phyloP scores from a whole-genome alignment of 2,797 vertebrate species.

The Anableps anableps region DNA sequence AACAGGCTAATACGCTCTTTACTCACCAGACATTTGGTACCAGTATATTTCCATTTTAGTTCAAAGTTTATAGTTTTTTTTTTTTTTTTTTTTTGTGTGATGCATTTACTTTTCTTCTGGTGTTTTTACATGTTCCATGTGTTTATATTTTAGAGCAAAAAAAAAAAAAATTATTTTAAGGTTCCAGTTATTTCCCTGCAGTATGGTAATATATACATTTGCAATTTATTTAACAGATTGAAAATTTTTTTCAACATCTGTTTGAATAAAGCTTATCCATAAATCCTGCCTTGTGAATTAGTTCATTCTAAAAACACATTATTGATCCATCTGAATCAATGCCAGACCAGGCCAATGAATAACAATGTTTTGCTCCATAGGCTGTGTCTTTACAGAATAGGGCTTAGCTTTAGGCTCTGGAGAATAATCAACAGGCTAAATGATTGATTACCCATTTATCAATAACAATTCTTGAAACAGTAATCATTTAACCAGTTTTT shows the following conservation, averaged over 20 bases:
- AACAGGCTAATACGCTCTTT: not conserved
- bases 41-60: not conserved
- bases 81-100: not conserved
- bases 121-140: not conserved
- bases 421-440: constrained; percentile 27
- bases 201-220: not conserved
- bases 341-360: constrained; percentile 34
- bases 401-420: not conserved
- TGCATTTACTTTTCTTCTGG: not conserved
- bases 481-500: not conserved
- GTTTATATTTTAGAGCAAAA: not conserved
- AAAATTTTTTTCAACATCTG: not conserved
- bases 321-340: constrained; percentile 49
- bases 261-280: too few species aligned
- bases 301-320: constrained; percentile 21
- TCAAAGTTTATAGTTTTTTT: not conserved
- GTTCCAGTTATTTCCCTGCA: not conserved
- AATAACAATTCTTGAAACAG: not conserved
- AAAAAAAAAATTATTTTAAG: too few species aligned
- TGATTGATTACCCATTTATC: not conserved
- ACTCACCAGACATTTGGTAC: not conserved
- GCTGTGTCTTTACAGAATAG: not conserved
- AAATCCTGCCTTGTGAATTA: not conserved
- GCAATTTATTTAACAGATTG: not conserved
- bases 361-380: constrained; percentile 34